These are phyloP conservation scores for Muntiacus muntjak DNA, from an alignment of 2,113 vertebrate species.

Conservation along the genomic window DNA sequence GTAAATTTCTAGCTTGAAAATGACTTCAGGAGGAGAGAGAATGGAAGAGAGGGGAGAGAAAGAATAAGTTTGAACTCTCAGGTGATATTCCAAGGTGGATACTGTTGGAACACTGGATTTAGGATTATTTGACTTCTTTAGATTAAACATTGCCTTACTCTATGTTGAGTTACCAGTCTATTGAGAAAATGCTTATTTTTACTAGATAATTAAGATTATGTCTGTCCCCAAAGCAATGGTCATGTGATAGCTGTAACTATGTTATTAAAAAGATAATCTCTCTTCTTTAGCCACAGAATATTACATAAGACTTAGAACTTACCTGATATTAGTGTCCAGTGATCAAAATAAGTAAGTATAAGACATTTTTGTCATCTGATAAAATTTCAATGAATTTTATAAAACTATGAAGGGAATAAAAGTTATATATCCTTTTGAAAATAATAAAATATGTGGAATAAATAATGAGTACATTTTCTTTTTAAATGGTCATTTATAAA, in stretches of 20 bases:
- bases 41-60: background rate
- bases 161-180: background rate
- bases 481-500: background rate
- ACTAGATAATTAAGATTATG: background rate
- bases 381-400: background rate
- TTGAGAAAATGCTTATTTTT: background rate
- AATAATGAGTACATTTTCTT: background rate
- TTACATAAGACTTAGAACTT: background rate
- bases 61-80: background rate
- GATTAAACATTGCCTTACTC: background rate
- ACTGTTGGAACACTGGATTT: background rate
- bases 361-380: background rate
- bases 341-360: background rate
- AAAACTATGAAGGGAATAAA: background rate
- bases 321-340: background rate
- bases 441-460: background rate
- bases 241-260: background rate
- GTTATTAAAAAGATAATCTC: background rate
- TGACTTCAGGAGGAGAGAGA: background rate
- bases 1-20: background rate
- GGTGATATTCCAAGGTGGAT: background rate
- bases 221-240: background rate
- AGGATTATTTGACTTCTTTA: background rate
- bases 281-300: background rate
- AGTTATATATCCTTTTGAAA: background rate